A percentile compares a stretch with the other conserved stretches of the same genome.
Evolutionary conservation across 2,113 vertebrate species (phyloP).

Genomic region (Eonycteris spelaea): DNA sequence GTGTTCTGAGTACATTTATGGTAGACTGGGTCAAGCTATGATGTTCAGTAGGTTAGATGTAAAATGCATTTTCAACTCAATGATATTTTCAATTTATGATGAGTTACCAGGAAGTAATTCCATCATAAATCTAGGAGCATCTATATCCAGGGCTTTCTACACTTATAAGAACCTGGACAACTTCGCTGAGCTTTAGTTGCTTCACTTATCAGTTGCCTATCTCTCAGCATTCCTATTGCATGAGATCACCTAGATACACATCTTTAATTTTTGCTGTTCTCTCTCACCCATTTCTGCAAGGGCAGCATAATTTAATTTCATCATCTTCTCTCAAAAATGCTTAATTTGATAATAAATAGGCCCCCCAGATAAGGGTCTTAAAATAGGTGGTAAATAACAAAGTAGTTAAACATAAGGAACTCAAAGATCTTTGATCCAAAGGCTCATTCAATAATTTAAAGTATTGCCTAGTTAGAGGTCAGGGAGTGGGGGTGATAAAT

Average conservation of each 20-base stretch:
- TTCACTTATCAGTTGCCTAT: neutral
- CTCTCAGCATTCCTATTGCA: neutral
- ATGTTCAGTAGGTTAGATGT: neutral
- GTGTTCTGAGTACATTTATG: neutral
- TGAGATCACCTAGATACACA: neutral
- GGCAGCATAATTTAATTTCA: neutral
- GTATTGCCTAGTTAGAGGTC: conserved; percentile 7
- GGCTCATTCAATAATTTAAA: conserved; percentile 2
- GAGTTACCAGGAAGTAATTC: too few relatives aligned
- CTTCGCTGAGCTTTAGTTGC: neutral
- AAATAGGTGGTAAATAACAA: conserved; percentile 8
- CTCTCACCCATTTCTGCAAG: neutral
- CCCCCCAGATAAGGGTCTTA: neutral
- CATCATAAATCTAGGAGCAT: neutral
- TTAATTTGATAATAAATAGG: neutral
- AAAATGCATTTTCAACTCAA: neutral
- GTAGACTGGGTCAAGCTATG: neutral
- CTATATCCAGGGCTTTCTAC: neutral
- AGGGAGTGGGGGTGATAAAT: conserved; percentile 22
- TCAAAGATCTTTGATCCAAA: conserved; percentile 40
- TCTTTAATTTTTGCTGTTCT: neutral
- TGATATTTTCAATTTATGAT: neutral
- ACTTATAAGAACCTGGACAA: neutral
- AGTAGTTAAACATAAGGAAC: neutral
- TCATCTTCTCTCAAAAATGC: neutral